phyloP scores from a whole-genome alignment of 1,140 invertebrate species.

The Cylas formicarius region DNA sequence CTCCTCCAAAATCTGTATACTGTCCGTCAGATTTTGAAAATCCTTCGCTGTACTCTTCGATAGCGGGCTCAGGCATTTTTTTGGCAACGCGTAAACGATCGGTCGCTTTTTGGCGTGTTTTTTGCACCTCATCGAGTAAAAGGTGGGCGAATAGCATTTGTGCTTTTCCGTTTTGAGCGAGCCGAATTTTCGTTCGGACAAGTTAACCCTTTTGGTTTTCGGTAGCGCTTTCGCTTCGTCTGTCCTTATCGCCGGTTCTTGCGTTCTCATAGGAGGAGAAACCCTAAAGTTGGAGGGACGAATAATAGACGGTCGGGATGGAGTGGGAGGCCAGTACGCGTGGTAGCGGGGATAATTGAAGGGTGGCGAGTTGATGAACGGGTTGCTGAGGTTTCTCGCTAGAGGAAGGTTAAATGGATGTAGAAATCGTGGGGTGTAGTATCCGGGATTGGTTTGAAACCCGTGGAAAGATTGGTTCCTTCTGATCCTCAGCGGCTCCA shows the following conservation, averaged over 20 bases:
- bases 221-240: slow-evolving; percentile 3
- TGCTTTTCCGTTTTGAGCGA: slow-evolving; percentile 39
- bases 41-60: slow-evolving; percentile 7
- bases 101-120: slow-evolving; percentile 39
- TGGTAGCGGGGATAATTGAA: too few relatives aligned
- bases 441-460: slow-evolving; percentile 29
- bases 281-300: too few relatives aligned
- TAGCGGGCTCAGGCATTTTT: slow-evolving; percentile 24
- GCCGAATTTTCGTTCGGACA: slow-evolving; percentile 30
- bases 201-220: slow-evolving; percentile 14
- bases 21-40: slow-evolving; percentile 34
- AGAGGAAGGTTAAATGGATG: slow-evolving; percentile 1
- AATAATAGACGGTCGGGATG: too few relatives aligned
- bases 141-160: slow-evolving; percentile 40
- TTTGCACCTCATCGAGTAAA: slow-evolving; percentile 41
- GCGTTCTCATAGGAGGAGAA: too few relatives aligned
- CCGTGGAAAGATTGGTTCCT: slow-evolving; percentile 40
- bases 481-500: slow-evolving; percentile 22
- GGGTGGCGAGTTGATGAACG: not conserved
- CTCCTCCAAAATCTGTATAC: slow-evolving; percentile 34
- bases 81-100: slow-evolving; percentile 35
- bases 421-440: too few relatives aligned
- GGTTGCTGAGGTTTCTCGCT: not conserved
- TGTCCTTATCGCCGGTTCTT: not conserved
- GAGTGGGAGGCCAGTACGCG: too few relatives aligned